These are phyloP conservation scores for Solenodon paradoxus DNA, from an alignment of 2,113 vertebrate genomes.

Conservation along the genomic window DNA sequence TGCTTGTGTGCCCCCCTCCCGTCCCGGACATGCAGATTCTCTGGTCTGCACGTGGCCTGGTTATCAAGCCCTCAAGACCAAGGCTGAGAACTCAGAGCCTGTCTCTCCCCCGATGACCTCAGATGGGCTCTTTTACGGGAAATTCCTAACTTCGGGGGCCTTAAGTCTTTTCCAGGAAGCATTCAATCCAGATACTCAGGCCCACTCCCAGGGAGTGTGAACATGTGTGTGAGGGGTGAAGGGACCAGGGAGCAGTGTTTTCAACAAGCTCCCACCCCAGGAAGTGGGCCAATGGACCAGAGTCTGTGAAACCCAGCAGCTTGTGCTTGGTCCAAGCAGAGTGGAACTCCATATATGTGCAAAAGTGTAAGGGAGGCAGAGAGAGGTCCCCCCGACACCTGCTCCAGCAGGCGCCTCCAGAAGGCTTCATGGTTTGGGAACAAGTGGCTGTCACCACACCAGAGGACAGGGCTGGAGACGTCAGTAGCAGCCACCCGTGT, in stretches of 20 bases:
- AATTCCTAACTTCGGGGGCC: background rate
- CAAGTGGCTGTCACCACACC: background rate
- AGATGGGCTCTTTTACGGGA: background rate
- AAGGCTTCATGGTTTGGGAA: background rate
- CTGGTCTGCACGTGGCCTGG: background rate
- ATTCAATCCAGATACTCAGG: background rate
- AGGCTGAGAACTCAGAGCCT: background rate
- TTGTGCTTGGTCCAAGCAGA: too few relatives aligned
- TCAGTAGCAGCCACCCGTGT: background rate
- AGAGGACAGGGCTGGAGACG: background rate
- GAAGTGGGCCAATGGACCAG: fast-evolving
- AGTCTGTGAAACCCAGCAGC: background rate
- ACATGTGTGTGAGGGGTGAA: background rate
- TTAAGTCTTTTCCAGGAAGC: background rate
- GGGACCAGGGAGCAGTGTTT: fast-evolving
- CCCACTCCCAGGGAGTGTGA: background rate
- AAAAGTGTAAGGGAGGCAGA: background rate
- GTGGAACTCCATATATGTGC: background rate
- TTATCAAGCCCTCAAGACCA: too few relatives aligned
- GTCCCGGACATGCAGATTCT: too few relatives aligned
- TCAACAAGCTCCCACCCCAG: background rate
- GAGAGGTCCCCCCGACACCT: fast-evolving
- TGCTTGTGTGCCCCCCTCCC: too few relatives aligned
- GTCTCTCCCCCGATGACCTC: background rate
- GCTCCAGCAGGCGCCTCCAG: background rate